Evolutionary conservation across 2,888 invertebrate genomes (phyloP).

Genomic region (Elegia similella): DNA sequence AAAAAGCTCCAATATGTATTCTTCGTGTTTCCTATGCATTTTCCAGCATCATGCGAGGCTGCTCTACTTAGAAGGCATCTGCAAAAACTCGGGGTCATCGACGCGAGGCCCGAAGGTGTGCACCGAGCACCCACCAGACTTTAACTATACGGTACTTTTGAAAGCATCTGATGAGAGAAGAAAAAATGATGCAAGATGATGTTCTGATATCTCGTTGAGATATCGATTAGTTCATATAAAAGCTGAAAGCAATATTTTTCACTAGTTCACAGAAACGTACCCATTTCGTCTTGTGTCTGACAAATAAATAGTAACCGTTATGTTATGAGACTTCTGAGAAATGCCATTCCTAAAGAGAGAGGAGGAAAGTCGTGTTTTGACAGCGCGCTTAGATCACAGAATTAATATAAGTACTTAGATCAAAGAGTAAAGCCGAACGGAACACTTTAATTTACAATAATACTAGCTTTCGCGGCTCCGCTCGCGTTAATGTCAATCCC

Average conservation of each 20-base stretch:
- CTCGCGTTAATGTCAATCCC: no score
- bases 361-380: not conserved
- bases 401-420: no score
- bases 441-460: no score
- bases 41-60: conserved; percentile 40
- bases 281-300: not conserved
- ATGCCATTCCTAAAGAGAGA: not conserved
- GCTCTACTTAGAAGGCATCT: conserved; percentile 54
- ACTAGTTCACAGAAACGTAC: not conserved
- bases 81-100: conserved; percentile 54
- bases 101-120: conserved; percentile 71
- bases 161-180: not conserved
- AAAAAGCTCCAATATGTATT: not conserved
- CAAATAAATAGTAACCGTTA: not conserved
- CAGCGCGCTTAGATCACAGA: not conserved
- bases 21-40: conserved; percentile 26
- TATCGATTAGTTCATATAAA: not conserved
- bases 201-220: not conserved
- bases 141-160: conserved; percentile 14
- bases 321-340: not conserved
- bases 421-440: no score
- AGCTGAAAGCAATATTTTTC: not conserved
- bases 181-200: conserved; percentile 3
- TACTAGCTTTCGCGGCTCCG: no score
- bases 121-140: conserved; percentile 36